Base-by-base conservation (phyloP, 2,888 invertebrate genomes). In the Xanthorhoe designata region DNA sequence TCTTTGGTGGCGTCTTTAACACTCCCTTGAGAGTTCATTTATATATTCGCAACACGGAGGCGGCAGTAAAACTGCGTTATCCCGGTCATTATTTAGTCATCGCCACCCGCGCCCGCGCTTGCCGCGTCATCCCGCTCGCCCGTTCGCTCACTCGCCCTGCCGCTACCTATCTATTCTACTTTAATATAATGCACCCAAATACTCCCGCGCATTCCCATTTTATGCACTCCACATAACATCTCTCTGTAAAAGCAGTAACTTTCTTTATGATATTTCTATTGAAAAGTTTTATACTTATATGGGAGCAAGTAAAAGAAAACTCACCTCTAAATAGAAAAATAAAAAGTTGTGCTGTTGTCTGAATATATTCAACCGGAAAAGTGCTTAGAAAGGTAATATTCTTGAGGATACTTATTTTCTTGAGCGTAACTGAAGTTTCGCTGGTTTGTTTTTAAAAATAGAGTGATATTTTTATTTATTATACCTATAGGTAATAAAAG, bases 31-130 rank as follows among this genome's bases (percentile, higher is more conserved):
- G 93, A 81, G 86, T 93, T 89, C 88, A 92, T 92, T 92, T 93
- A 91, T 92, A 90, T 92, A 93, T 92, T 92, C 92, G 88, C 88
- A 90, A 90, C 92, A 90, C 92, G 92, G 87, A 90, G 88, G 80
- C 85, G 82, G 92, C 89, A 90, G 91, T 92, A 93, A 93, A 93
- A 90, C 89, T 88, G 92, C 89, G 92, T 93, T 92, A 93, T 91
- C 88, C 91, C 82, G 84, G 91, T 92, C 92, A 92, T 93, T 92
- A 92, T 91, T 93, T 92, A 93, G 93, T 92, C 92, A 93, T 92
- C 92, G 87, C 89, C 86, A 49, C 63, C 63, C 79, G 83, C 66
- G 66, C 13, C 24, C 32, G 24, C 24, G 4, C 24, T 4, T n/a
- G 47, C 19, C 59, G 8, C 15, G 19, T 19, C 13, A 18, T 57